Evolutionary conservation across 2,888 invertebrate genomes (phyloP).

Genomic region (Dicyrtomina minuta): DNA sequence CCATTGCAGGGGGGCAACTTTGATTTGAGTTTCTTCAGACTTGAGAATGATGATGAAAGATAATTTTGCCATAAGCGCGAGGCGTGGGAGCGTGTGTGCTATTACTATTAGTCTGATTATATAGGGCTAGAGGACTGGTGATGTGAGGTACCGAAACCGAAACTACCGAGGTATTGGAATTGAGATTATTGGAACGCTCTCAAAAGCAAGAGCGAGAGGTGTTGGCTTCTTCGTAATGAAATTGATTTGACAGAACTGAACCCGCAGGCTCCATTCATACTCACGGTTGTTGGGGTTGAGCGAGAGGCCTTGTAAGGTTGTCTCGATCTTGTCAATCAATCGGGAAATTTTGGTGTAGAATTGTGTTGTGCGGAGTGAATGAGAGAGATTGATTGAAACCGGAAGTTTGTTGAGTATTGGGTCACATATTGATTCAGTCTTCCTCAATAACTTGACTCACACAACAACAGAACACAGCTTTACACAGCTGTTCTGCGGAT

Average conservation of each 20-base stretch:
- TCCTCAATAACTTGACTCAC: conserved; percentile 19
- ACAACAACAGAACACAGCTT: background rate
- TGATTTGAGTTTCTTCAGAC: too few species aligned
- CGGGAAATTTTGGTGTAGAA: too few species aligned
- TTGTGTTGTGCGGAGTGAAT: conserved; percentile 23
- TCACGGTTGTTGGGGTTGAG: background rate
- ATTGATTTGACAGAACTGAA: conserved; percentile 17
- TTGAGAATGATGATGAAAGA: too few species aligned
- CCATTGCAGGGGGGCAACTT: too few species aligned
- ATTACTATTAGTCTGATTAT: too few species aligned
- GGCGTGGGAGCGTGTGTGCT: too few species aligned
- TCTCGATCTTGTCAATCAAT: conserved; percentile 25
- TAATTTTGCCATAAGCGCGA: too few species aligned
- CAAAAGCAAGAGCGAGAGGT: too few species aligned
- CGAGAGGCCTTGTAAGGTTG: conserved; percentile 37
- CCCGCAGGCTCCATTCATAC: conserved; percentile 4
- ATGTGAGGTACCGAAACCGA: too few species aligned
- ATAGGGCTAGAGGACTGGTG: too few species aligned
- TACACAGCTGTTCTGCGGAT: background rate
- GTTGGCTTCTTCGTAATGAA: conserved; percentile 2
- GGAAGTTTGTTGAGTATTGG: conserved; percentile 49
- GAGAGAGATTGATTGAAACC: conserved; percentile 50
- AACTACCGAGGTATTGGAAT: too few species aligned
- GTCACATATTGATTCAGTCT: conserved; percentile 30
- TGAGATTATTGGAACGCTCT: too few species aligned